Evolutionary conservation across 2,888 invertebrate species (phyloP).

Genomic region (Brachyopa scutellaris): DNA sequence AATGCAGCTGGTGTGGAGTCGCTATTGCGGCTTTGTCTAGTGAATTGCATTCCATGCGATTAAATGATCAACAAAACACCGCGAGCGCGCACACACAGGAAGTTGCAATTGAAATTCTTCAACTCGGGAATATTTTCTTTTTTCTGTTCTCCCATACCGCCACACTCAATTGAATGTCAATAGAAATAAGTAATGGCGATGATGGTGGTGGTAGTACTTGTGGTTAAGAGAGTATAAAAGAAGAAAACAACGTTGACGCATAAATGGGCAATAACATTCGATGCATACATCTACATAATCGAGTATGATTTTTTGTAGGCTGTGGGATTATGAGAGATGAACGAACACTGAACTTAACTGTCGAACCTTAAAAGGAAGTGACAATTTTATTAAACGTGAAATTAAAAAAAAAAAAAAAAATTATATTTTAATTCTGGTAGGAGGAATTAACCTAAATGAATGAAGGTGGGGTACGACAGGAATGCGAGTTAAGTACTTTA

Average conservation of each 20-base stretch:
- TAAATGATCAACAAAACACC: conserved; percentile 51
- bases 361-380: conserved; percentile 39
- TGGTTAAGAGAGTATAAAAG: conserved; percentile 4
- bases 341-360: conserved; percentile 28
- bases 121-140: conserved; percentile 32
- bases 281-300: conserved; percentile 1
- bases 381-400: conserved; percentile 28
- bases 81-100: conserved; percentile 38
- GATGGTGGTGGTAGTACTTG: conserved; percentile 27
- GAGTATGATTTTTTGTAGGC: neutral
- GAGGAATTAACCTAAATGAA: neutral
- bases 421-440: no score
- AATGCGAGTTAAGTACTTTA: neutral
- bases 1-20: conserved; percentile 33
- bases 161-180: conserved; percentile 39
- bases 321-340: conserved; percentile 17
- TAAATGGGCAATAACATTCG: conserved; percentile 36
- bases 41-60: conserved; percentile 45
- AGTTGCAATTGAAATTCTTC: conserved; percentile 69
- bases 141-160: conserved; percentile 2
- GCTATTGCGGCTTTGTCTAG: conserved; percentile 35
- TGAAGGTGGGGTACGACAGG: conserved; percentile 6
- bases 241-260: conserved; percentile 5
- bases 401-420: conserved; percentile 2
- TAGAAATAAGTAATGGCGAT: conserved; percentile 2